These are phyloP conservation scores for Mobula hypostoma DNA, from an alignment of 2,113 vertebrate genomes.

Conservation along the genomic window DNA sequence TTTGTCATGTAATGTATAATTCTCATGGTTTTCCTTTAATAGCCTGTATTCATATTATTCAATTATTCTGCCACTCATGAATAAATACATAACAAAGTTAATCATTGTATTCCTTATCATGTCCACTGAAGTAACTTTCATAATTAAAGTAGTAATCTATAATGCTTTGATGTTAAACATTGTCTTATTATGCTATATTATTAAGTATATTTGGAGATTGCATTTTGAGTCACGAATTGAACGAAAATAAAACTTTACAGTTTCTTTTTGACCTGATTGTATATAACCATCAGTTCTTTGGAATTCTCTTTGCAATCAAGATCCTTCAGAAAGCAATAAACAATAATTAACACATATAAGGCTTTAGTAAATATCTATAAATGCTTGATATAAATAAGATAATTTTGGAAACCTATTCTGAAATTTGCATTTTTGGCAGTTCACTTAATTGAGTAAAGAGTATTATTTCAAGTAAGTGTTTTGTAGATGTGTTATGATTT, in stretches of 20 bases:
- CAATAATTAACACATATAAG: neutral
- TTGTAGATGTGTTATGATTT: too few species aligned
- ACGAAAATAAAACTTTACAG: neutral
- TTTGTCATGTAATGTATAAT: neutral
- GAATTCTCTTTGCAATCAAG: neutral
- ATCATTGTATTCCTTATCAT: neutral
- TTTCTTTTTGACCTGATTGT: neutral
- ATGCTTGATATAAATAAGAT: neutral
- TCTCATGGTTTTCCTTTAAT: neutral
- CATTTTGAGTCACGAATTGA: neutral
- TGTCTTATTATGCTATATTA: neutral
- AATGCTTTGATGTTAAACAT: neutral
- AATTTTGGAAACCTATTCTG: neutral
- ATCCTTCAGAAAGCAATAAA: neutral
- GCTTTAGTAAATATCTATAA: neutral
- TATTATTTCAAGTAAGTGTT: neutral
- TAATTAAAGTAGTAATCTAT: neutral
- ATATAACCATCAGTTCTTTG: neutral
- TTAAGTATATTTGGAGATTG: neutral
- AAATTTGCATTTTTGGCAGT: neutral
- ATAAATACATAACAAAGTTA: neutral
- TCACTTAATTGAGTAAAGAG: neutral
- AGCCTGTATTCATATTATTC: neutral
- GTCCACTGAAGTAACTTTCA: neutral
- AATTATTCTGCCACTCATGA: neutral